Conservation (phyloP, 2,113 vertebrate species). For the Clupea harengus region DNA sequence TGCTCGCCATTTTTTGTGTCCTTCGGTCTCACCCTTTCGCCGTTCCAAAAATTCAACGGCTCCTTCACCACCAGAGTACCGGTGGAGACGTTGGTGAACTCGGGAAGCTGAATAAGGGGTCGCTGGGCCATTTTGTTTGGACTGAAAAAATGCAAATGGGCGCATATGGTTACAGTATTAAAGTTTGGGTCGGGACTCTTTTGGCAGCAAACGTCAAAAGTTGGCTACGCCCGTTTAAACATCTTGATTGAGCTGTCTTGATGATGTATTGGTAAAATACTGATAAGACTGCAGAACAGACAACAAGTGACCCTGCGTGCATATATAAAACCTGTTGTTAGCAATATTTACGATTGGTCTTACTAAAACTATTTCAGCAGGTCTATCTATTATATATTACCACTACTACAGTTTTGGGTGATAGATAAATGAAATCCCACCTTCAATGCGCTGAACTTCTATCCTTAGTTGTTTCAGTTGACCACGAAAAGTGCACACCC, state of each 20-base stretch:
- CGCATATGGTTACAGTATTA: neutral
- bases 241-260: neutral
- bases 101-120: conserved; percentile 52
- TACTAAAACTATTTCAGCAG: too few species aligned
- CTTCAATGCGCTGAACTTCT: neutral
- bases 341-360: too few species aligned
- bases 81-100: conserved; percentile 69
- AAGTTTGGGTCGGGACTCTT: neutral
- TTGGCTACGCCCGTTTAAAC: neutral
- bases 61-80: conserved; percentile 72
- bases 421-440: neutral
- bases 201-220: neutral
- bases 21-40: conserved; percentile 70
- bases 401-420: neutral
- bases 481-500: neutral
- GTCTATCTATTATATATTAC: neutral
- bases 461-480: neutral
- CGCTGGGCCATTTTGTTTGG: conserved; percentile 61
- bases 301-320: too few species aligned
- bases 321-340: too few species aligned
- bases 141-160: neutral
- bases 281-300: too few species aligned
- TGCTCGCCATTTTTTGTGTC: conserved; percentile 71
- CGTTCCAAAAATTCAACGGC: conserved; percentile 84
- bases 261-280: neutral